Base-by-base conservation (phyloP, 2,888 invertebrate species). In the Steromphala cineraria region DNA sequence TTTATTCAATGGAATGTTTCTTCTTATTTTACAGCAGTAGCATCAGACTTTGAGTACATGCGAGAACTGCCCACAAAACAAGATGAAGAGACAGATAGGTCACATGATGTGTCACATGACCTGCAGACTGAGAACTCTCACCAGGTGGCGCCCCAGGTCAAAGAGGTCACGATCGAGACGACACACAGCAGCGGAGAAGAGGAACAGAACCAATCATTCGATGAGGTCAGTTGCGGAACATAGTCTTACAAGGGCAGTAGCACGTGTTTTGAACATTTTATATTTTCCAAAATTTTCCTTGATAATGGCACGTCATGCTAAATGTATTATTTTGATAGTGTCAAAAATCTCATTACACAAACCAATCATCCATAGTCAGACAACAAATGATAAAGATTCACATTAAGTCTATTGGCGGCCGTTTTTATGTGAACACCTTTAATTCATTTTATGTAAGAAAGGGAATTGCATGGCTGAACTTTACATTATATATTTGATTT, bases 21-120 rank as follows among this genome's bases (percentile, higher is more conserved):
- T 53, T 46, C 28, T 19, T 78, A 15, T 81, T 2, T 75, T 62
- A 10, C 81, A 81, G 81, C 81, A 4, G 53, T 81, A 8, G 81
- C 81, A 28, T 81, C 81, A 7, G 81, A 81, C 75, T 67, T 78
- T 17, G 79, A 77, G 19, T 81, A 75, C 75, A 79, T 76, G 46
- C 78, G 74, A 3, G 79, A 67, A 7, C 21, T 74, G 2, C 13
- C 15, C 0, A 52, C 31, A 31, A 67, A 28, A 17, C 19, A 67
- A 24, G 67, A 24, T 36, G 31, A n/a, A 15, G 74, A 28, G 36
- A 55, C 53, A 17, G 52, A 55, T 36, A 21, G 52, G 28, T 53
- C 53, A 53, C 53, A 28, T 19, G 46, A 80, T 0, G 67, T 31
- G 67, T 17, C 46, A 40, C 28, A 21, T 5, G 71, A 67, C 56